Conservation (phyloP, 2,888 invertebrate species). For the Deroplatys truncata region DNA sequence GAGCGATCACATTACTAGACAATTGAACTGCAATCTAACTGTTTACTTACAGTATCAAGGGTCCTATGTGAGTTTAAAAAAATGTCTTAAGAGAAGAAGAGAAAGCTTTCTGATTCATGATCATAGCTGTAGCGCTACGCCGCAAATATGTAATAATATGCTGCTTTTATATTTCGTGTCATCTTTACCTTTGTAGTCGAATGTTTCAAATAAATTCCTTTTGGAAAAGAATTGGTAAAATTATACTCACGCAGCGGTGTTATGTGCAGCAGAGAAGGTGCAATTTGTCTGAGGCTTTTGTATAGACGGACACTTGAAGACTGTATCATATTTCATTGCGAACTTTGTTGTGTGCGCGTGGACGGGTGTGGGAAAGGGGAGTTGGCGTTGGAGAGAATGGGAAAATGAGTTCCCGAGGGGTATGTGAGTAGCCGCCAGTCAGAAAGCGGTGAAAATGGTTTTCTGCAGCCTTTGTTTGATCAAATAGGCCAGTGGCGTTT, state of each 20-base stretch:
- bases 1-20: no score
- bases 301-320: constrained; percentile 18
- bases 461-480: not conserved
- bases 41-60: no score
- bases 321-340: constrained; percentile 13
- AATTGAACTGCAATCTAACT: no score
- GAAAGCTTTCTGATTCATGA: no score
- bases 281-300: constrained; percentile 20
- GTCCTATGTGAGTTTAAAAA: no score
- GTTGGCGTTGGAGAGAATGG: not conserved
- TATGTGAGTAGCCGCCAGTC: not conserved
- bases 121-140: not conserved
- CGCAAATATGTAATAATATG: not conserved
- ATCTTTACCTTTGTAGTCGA: not conserved
- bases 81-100: no score
- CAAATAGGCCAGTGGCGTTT: not conserved
- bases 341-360: not conserved
- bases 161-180: not conserved
- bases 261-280: constrained; percentile 15
- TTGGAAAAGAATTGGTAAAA: constrained; percentile 23
- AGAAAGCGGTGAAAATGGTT: not conserved
- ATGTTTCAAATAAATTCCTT: constrained; percentile 15
- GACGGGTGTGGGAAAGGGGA: not conserved
- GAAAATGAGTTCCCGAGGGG: not conserved
- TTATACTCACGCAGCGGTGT: constrained; percentile 25